Percentiles rank a stretch among this genome's conserved stretches.
Evolutionary conservation across 2,113 vertebrate species (phyloP).

Genomic region (Bostrychus sinensis): DNA sequence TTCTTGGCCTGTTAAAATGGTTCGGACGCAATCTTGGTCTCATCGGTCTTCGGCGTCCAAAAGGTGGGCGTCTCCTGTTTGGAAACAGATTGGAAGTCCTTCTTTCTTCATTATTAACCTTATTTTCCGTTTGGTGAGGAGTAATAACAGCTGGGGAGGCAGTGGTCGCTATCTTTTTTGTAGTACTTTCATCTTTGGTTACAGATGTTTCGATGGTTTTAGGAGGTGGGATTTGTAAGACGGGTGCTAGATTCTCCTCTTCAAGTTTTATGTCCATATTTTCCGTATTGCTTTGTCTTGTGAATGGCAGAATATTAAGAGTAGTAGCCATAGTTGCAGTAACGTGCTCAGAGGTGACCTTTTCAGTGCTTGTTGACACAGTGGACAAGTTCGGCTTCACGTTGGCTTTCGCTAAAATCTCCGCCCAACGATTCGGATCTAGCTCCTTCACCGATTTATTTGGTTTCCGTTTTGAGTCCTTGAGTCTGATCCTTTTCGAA

Average conservation of each 20-base stretch:
- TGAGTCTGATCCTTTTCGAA: conserved; percentile 56
- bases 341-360: background rate
- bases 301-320: conserved; percentile 1
- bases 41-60: conserved; percentile 69
- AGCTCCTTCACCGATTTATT: conserved; percentile 77
- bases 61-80: conserved; percentile 67
- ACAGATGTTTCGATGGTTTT: conserved; percentile 30
- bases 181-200: background rate
- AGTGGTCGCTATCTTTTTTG: conserved; percentile 33
- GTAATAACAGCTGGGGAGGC: conserved; percentile 11
- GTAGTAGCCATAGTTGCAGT: conserved; percentile 1
- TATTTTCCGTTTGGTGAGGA: conserved; percentile 24
- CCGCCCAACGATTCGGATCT: conserved; percentile 76
- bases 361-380: conserved; percentile 40
- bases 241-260: conserved; percentile 1
- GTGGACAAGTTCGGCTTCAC: conserved; percentile 58
- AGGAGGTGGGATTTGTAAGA: conserved; percentile 16
- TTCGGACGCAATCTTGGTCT: conserved; percentile 56
- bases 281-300: background rate
- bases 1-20: conserved; percentile 41
- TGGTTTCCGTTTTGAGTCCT: conserved; percentile 72
- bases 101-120: conserved; percentile 33
- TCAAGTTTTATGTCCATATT: background rate
- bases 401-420: conserved; percentile 75
- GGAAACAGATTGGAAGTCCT: conserved; percentile 42